Percentiles rank a stretch among this genome's conserved stretches.
Evolutionary conservation across 2,888 invertebrate genomes (phyloP).

Genomic region (Gryllus longicercus): DNA sequence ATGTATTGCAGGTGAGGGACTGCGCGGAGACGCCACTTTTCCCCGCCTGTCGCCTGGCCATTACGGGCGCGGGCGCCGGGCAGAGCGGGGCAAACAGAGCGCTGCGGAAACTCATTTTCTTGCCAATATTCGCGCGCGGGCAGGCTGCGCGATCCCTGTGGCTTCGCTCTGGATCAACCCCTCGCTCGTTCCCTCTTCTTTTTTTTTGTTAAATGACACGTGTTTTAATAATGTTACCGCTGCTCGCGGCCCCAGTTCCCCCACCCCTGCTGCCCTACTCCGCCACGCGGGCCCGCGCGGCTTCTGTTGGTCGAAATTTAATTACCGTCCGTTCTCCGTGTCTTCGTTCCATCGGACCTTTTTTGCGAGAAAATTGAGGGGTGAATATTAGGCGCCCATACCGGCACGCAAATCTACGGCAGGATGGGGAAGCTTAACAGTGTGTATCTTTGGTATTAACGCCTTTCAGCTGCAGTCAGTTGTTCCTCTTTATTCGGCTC

Average conservation of each 20-base stretch:
- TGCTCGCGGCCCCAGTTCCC: not conserved
- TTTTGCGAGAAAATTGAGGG: not conserved
- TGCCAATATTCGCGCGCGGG: too few relatives aligned
- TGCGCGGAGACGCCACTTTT: too few relatives aligned
- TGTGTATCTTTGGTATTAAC: too few relatives aligned
- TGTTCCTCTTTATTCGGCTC: too few relatives aligned
- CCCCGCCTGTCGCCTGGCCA: too few relatives aligned
- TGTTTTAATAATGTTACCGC: conserved; percentile 17
- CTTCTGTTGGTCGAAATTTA: not conserved
- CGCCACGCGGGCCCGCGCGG: not conserved
- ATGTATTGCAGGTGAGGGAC: too few relatives aligned
- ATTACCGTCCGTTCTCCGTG: not conserved
- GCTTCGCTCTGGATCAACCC: not conserved
- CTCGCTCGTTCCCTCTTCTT: not conserved
- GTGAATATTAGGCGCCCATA: not conserved
- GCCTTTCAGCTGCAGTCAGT: too few relatives aligned
- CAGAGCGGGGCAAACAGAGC: too few relatives aligned
- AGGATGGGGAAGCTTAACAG: not conserved
- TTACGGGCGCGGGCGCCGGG: too few relatives aligned
- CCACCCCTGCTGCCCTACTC: not conserved
- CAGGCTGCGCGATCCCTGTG: too few relatives aligned
- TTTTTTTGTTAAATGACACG: conserved; percentile 4
- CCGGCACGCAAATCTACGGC: not conserved
- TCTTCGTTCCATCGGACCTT: not conserved
- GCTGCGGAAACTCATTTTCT: too few relatives aligned